Base-by-base conservation (phyloP, 2,888 invertebrate genomes). In the Spodoptera littoralis region DNA sequence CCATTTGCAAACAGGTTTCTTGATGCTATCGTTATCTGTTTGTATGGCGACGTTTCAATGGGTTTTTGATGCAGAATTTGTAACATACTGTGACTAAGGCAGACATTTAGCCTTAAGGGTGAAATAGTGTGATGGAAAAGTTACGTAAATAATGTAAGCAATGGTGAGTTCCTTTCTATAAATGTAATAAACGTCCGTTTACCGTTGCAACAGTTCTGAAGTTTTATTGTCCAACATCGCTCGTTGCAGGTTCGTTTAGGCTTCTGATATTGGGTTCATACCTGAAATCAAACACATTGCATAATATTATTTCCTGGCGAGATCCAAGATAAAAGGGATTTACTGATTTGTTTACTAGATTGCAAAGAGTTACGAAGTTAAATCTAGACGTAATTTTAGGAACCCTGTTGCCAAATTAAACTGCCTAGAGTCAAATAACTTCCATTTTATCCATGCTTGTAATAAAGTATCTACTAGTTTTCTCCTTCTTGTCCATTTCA, bases 21-120 rank as follows among this genome's bases (percentile, higher is more conserved):
- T 44, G 76, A 84, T 82, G 51, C 67, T 80, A 80, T 82, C 82
- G 44, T 52, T 27, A 56, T 60, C 48, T 42, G 58, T 71, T 73
- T 70, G 66, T 66, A 66, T 66, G 55, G 60, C 46, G 70, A 73
- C 71, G 61, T 77, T 79, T 77, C 54, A 76, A 70, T 77, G 64
- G 63, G 56, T 45, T 54, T 68, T 63, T 72, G 61, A 60, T 52
- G 55, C 53, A 50, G 71, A 76, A 76, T 75, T 59, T 53, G 60
- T 70, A 67, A 73, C 51, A 55, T 58, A 51, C 46, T 49, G 48
- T 54, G 69, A 45, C 27, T 30, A 41, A 60, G 61, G 47, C 55
- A 44, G 58, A 56, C 49, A 75, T 56, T 70, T 56, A 47, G 69
- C 59, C 70, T 70, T 41, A 24, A 22, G 72, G 73, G 61, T 64